Base-by-base conservation (phyloP, 2,888 invertebrate genomes). In the Drosophila monieri region DNA sequence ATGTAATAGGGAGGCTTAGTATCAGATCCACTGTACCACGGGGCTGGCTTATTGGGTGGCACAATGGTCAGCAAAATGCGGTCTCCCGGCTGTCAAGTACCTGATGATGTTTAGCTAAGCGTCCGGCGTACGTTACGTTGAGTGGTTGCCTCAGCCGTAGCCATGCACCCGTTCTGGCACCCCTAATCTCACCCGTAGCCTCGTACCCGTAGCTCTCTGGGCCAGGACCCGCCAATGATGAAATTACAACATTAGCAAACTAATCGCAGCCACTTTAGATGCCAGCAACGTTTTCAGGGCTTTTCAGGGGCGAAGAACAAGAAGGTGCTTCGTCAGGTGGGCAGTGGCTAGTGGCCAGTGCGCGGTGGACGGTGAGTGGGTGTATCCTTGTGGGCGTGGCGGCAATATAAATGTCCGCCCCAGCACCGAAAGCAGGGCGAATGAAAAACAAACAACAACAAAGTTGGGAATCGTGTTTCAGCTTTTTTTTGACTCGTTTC, bases 191-290 rank as follows among this genome's bases (percentile, higher is more conserved):
- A 27, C 15, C 55, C 59, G 4, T 27, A n/a, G 15, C 14, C 23
- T 53, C 54, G 30, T 30, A 4, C 18, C 47, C 44, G n/a, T 32
- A 14, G 60, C 47, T 25, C 15, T 15, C 9, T 9, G 14, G 15
- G 15, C 23, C 65, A 10, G 23, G 49, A 49, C 55, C 56, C 73
- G 46, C 62, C 83, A 78, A 79, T 86, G 84, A 84, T 84, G 78
- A 86, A 84, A 84, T 86, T 86, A 86, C 81, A 84, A 79, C 84
- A 86, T 84, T 86, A 84, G 85, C 86, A 84, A 84, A 84, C 86
- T 84, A 84, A 84, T 84, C 87, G 81, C 74, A 84, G 70, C 79
- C 87, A 84, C 87, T 85, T 85, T 86, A 81, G 83, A 85, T 85
- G 84, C 84, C 69, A 69, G 58, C 69, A 75, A 70, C 81, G 84